Base-by-base conservation (phyloP, 1,140 invertebrate genomes). In the Pissodes strobi region DNA sequence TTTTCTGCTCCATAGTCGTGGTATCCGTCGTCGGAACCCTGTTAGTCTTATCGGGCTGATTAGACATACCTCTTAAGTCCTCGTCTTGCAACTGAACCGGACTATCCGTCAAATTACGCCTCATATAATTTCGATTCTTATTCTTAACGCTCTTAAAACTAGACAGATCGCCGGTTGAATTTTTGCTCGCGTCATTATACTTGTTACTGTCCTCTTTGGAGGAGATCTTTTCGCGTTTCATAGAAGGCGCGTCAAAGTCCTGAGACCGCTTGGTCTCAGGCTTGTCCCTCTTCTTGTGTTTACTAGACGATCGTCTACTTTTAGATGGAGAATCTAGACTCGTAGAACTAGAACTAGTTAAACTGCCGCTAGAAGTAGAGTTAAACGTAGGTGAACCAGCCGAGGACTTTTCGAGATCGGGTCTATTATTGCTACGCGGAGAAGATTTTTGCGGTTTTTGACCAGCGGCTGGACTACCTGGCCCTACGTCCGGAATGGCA, bases 111-210 rank as follows among this genome's bases (percentile, higher is more conserved):
- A 70, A 68, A 70, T 88, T 87, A 39, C 86, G 78, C 49, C 86
- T 76, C 68, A 87, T 81, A 77, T 88, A 88, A 76, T 85, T 84
- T 63, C 85, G 79, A 66, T 84, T 83, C 74, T 84, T 87, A 30
- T 80, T 80, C 64, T 85, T 82, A 85, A 88, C 62, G 82, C 73
- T 71, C 62, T 74, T 76, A 45, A 74, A 72, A 46, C 37, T 41
- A 15, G 59, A 39, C 13, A 41, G 13, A 39, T 64, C 53, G 48
- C 61, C 62, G 12, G 4, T 23, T 3, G 2, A 12, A 43, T 37
- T 18, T 3, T 18, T 52, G 37, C 27, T 45, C 19, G 10, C 25
- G 3, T 46, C 22, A 39, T 15, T n/a, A 43, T n/a, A 15, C 9
- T 19, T 39, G 10, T 5, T n/a, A 39, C 30, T 39, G 6, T 27